These are phyloP conservation scores for Acanthacorydalis orientalis DNA, from an alignment of 2,888 invertebrate genomes.

Conservation along the genomic window DNA sequence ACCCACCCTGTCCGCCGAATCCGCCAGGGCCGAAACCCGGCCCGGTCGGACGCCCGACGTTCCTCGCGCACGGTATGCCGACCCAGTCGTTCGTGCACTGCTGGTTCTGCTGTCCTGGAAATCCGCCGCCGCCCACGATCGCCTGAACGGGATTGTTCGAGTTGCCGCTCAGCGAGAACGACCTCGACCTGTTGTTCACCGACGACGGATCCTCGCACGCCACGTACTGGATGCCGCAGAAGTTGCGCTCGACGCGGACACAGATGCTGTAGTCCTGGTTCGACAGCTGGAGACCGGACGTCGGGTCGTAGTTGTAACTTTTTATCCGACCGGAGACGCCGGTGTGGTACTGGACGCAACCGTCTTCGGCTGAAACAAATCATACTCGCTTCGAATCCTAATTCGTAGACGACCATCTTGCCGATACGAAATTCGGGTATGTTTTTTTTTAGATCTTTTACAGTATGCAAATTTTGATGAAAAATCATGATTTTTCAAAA, in stretches of 20 bases:
- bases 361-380: slow-evolving; percentile 62
- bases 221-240: slow-evolving; percentile 72
- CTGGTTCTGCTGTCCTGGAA: slow-evolving; percentile 39
- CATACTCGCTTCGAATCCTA: too few species aligned
- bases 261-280: slow-evolving; percentile 84
- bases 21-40: slow-evolving; percentile 26
- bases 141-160: slow-evolving; percentile 44
- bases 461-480: too few species aligned
- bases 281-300: slow-evolving; percentile 59
- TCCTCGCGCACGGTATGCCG: slow-evolving; percentile 59
- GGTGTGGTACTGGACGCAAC: slow-evolving; percentile 62
- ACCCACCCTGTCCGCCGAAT: too few species aligned
- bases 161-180: slow-evolving; percentile 65
- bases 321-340: slow-evolving; percentile 67
- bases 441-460: too few species aligned
- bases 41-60: slow-evolving; percentile 40
- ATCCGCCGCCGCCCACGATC: slow-evolving; percentile 46
- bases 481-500: too few species aligned
- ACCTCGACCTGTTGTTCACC: slow-evolving; percentile 54
- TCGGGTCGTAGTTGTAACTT: slow-evolving; percentile 71
- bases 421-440: too few species aligned
- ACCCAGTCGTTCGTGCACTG: slow-evolving; percentile 67
- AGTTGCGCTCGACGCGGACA: slow-evolving; percentile 67
- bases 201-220: slow-evolving; percentile 50
- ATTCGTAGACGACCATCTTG: too few species aligned